phyloP scores from a whole-genome alignment of 2,888 invertebrate species.

The Deilephila porcellus region DNA sequence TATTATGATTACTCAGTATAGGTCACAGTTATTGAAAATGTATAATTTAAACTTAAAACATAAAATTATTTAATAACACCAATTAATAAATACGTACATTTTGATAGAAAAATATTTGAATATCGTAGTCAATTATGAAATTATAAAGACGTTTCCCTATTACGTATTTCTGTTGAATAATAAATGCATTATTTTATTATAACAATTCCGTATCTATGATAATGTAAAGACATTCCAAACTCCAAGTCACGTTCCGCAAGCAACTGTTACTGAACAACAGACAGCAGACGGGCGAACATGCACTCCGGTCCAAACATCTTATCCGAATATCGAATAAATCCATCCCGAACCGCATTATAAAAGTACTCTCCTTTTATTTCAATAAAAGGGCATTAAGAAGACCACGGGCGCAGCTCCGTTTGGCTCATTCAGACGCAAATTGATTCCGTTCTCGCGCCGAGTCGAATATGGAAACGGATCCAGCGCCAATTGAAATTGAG shows the following conservation, averaged over 20 bases:
- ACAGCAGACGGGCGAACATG: not conserved
- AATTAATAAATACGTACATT: too few relatives aligned
- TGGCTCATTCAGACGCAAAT: slow-evolving; percentile 70
- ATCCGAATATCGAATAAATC: slow-evolving; percentile 27
- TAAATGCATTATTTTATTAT: not conserved
- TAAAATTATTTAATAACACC: too few relatives aligned
- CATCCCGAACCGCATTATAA: slow-evolving; percentile 15
- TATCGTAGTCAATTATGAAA: too few relatives aligned
- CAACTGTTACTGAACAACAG: not conserved
- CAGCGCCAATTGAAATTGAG: slow-evolving; percentile 76
- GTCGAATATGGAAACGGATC: slow-evolving; percentile 71
- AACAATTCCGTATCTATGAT: too few relatives aligned
- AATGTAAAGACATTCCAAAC: too few relatives aligned
- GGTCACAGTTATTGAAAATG: too few relatives aligned
- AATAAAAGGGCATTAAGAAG: slow-evolving; percentile 64
- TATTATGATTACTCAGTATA: too few relatives aligned
- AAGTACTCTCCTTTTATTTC: slow-evolving; percentile 46
- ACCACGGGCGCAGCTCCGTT: slow-evolving; percentile 50
- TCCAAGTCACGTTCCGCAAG: not conserved
- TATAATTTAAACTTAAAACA: too few relatives aligned
- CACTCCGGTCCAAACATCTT: not conserved
- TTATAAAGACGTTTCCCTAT: too few relatives aligned
- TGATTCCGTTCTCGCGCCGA: slow-evolving; percentile 61
- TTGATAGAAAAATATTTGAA: too few relatives aligned
- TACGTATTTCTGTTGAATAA: too few relatives aligned